Conservation (phyloP, 1,140 invertebrate genomes). For the Lordiphosa collinella region DNA sequence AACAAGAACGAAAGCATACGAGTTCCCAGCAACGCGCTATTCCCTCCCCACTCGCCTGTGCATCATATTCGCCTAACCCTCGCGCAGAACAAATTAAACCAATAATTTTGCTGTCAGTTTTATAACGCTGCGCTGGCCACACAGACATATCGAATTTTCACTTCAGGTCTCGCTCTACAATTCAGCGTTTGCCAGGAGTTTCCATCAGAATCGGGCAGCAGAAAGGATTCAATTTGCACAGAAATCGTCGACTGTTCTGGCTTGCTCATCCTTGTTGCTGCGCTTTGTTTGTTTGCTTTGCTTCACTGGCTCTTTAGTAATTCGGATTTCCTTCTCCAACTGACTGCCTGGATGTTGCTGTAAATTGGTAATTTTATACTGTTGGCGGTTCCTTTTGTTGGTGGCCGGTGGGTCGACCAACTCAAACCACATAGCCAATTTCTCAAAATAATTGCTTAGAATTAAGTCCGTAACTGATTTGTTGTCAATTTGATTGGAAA, state of each 20-base stretch:
- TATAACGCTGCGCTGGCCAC: conserved; percentile 38
- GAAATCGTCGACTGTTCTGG: conserved; percentile 24
- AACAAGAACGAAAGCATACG: no score
- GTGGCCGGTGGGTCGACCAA: conserved; percentile 12
- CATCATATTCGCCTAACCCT: neutral
- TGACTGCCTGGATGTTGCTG: conserved; percentile 11
- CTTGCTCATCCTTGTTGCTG: neutral
- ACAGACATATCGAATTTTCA: conserved; percentile 35
- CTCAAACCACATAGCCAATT: conserved; percentile 35
- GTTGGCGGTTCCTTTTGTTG: conserved; percentile 54
- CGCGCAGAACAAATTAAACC: conserved; percentile 14
- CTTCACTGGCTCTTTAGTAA: neutral
- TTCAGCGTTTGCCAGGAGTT: conserved; percentile 19
- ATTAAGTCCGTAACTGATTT: conserved; percentile 50
- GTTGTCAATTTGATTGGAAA: conserved; percentile 1
- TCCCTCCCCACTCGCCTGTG: neutral
- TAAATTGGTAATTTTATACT: conserved; percentile 77
- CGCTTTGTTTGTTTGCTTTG: neutral
- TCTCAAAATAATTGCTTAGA: conserved; percentile 59
- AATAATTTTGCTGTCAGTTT: conserved; percentile 36
- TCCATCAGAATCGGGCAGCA: conserved; percentile 14
- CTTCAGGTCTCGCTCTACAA: neutral
- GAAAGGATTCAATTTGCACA: conserved; percentile 40
- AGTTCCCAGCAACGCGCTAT: no score
- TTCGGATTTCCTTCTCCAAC: conserved; percentile 7